phyloP scores from a whole-genome alignment of 2,888 invertebrate species.

The Schrankia costaestrigalis region DNA sequence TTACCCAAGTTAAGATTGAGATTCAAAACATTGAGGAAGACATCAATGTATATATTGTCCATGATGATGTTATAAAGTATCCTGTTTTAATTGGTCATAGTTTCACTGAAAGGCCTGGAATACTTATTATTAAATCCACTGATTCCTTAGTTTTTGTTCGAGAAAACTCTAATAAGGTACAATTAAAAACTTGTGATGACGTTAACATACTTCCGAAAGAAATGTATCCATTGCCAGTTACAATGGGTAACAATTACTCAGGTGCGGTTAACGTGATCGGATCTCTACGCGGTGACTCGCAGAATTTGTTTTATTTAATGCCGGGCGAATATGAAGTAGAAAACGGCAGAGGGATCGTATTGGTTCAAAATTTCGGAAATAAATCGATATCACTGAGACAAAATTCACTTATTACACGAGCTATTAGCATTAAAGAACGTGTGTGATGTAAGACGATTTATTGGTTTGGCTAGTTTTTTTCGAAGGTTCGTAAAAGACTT shows the following conservation, averaged over 20 bases:
- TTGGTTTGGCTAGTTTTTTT: conserved; percentile 37
- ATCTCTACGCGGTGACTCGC: not conserved
- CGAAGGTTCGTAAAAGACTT: conserved; percentile 34
- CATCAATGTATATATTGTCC: conserved; percentile 7
- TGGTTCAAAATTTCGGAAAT: not conserved
- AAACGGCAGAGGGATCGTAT: not conserved
- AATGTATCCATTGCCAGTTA: too few relatives aligned
- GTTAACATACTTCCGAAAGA: too few relatives aligned
- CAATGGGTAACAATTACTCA: too few relatives aligned
- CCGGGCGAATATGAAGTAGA: not conserved
- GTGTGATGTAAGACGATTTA: conserved; percentile 24
- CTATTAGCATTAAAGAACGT: not conserved
- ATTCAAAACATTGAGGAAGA: conserved; percentile 5
- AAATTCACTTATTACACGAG: not conserved
- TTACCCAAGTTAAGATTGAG: conserved; percentile 4
- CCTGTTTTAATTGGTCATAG: conserved; percentile 12
- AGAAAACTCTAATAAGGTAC: too few relatives aligned
- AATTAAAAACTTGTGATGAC: too few relatives aligned
- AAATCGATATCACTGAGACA: not conserved
- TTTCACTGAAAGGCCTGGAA: conserved; percentile 14
- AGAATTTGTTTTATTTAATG: not conserved
- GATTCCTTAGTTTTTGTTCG: conserved; percentile 7
- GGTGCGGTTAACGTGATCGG: not conserved
- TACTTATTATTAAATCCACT: conserved; percentile 12
- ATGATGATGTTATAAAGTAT: conserved; percentile 12